These are phyloP conservation scores for Aplysia californica DNA, from an alignment of 1,140 invertebrate species.

Conservation along the genomic window DNA sequence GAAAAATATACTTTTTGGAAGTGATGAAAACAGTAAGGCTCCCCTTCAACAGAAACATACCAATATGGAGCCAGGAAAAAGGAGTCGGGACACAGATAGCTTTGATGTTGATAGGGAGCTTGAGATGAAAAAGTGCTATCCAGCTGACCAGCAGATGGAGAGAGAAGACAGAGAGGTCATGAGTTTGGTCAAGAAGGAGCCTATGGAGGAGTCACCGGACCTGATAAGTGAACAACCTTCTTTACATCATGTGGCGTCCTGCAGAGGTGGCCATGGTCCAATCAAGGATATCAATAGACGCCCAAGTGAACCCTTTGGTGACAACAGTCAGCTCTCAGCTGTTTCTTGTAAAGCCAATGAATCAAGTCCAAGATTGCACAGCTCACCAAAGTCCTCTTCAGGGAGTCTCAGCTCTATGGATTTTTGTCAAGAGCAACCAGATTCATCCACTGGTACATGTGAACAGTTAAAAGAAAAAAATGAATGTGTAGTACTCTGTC, in stretches of 20 bases:
- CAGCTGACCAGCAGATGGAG: background rate
- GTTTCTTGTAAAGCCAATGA: background rate
- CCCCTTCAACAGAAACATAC: no score
- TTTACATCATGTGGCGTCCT: no score
- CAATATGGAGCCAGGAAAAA: no score
- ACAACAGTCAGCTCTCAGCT: background rate
- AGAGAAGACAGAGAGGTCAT: no score
- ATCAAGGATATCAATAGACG: background rate
- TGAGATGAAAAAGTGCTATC: no score
- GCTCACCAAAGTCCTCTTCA: background rate
- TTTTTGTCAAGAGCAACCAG: background rate
- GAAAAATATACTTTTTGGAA: background rate
- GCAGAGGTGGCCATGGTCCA: background rate
- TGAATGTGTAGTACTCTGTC: constrained; percentile 41
- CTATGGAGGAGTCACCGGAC: no score
- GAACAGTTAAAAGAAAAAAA: background rate
- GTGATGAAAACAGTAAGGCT: background rate
- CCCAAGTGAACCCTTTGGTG: background rate
- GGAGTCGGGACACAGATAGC: background rate
- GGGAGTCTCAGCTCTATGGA: background rate
- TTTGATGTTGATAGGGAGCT: background rate
- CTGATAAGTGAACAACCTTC: no score
- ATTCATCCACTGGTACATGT: background rate
- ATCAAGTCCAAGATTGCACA: background rate
- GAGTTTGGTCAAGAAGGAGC: no score